These are phyloP conservation scores for Hydropsyche betteni DNA, from an alignment of 2,888 invertebrate species.

Conservation along the genomic window DNA sequence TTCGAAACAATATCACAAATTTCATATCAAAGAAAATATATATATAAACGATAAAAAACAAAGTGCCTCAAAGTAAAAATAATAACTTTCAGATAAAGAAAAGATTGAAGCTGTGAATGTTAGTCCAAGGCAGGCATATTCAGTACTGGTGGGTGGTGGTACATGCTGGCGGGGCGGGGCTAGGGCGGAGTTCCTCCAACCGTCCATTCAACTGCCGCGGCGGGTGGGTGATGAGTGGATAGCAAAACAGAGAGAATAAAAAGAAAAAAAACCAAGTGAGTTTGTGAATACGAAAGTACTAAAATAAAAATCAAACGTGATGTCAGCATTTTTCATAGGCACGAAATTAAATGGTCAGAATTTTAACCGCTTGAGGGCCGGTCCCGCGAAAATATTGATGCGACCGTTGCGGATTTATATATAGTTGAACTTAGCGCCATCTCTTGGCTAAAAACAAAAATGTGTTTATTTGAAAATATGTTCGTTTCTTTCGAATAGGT, in stretches of 20 bases:
- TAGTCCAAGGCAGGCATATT: conserved; percentile 28
- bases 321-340: no score
- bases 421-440: no score
- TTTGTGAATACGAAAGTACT: conserved; percentile 10
- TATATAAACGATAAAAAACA: background rate
- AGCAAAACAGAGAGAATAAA: conserved; percentile 21
- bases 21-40: background rate
- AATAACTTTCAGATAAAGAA: conserved; percentile 18
- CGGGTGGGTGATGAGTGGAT: conserved; percentile 30
- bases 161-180: conserved; percentile 36
- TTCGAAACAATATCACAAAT: no score
- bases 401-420: no score
- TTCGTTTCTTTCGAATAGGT: no score
- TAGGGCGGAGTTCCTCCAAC: conserved; percentile 34
- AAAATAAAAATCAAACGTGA: no score
- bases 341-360: no score
- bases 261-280: conserved; percentile 23
- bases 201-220: conserved; percentile 38
- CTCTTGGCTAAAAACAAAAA: no score
- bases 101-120: conserved; percentile 30
- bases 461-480: no score
- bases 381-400: no score
- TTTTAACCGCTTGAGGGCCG: no score
- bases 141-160: conserved; percentile 38
- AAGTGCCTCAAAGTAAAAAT: conserved; percentile 21